phyloP scores from a whole-genome alignment of 2,113 vertebrate species.

The Oryzias melastigma region DNA sequence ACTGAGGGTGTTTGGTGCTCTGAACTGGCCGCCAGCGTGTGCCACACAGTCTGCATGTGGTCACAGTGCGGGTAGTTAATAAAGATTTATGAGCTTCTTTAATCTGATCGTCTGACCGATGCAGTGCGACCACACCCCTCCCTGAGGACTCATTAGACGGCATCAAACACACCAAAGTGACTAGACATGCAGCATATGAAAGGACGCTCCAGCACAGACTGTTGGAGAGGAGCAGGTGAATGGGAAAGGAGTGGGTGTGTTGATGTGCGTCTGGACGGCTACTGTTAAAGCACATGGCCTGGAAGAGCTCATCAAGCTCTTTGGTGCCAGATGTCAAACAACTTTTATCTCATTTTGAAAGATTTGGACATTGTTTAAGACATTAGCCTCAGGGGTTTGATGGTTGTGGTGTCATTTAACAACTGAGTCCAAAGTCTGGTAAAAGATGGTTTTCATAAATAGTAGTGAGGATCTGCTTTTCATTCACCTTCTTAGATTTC shows the following conservation, averaged over 20 bases:
- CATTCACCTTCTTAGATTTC: too few species aligned
- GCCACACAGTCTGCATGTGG: conserved; percentile 55
- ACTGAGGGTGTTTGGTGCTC: conserved; percentile 17
- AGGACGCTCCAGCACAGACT: conserved; percentile 4
- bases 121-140: conserved; percentile 16
- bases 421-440: neutral
- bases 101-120: conserved; percentile 38
- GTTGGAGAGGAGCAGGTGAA: conserved; percentile 18
- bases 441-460: too few species aligned
- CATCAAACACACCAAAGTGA: conserved; percentile 21
- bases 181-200: conserved; percentile 11
- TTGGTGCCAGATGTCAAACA: conserved; percentile 1
- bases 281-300: conserved; percentile 1
- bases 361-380: neutral
- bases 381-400: neutral
- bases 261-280: conserved; percentile 1
- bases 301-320: neutral
- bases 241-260: conserved; percentile 18
- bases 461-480: too few species aligned
- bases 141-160: conserved; percentile 23
- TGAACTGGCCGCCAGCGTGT: conserved; percentile 9
- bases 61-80: conserved; percentile 45
- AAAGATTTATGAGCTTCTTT: conserved; percentile 47
- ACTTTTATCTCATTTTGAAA: neutral
- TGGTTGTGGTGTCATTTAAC: neutral